Evolutionary conservation across 2,113 vertebrate genomes (phyloP).

Genomic region (Lates calcarifer): DNA sequence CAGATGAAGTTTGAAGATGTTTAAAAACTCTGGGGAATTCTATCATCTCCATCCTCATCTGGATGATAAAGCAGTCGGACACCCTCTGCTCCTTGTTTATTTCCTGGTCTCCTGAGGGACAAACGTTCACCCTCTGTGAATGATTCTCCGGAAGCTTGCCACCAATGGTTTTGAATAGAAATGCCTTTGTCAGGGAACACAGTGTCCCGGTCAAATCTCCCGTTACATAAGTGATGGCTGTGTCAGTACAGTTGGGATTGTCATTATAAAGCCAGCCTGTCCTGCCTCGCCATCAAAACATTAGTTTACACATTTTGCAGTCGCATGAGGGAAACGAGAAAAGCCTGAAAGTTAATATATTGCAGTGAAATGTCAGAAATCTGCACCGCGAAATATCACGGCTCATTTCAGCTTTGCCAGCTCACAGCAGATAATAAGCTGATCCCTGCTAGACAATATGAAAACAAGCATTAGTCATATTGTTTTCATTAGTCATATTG

Average conservation of each 20-base stretch:
- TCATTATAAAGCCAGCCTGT: conserved; percentile 27
- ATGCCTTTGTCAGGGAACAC: conserved; percentile 75
- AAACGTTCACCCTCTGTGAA: conserved; percentile 35
- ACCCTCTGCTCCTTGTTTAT: conserved; percentile 43
- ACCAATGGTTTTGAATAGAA: conserved; percentile 61
- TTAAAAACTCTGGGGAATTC: background rate
- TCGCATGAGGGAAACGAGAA: background rate
- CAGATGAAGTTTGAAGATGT: too few species aligned
- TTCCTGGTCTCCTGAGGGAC: conserved; percentile 21
- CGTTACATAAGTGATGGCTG: conserved; percentile 64
- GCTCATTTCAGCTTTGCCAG: background rate
- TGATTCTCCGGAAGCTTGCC: conserved; percentile 43
- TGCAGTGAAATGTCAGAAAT: background rate
- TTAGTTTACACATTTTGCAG: conserved; percentile 1
- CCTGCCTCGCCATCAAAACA: conserved; percentile 28
- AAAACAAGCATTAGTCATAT: conserved; percentile 40
- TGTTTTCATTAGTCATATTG: conserved; percentile 40
- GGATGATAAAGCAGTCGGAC: background rate
- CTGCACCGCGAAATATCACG: conserved; percentile 13
- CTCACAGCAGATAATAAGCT: conserved; percentile 22
- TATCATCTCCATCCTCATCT: background rate
- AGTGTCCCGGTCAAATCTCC: conserved; percentile 62
- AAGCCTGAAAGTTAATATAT: background rate
- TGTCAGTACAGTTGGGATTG: conserved; percentile 56
- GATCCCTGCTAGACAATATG: conserved; percentile 30